A percentile compares a stretch with the other conserved stretches of the same genome.
phyloP scores from a whole-genome alignment of 2,113 vertebrate genomes.

The Rhineura floridana region DNA sequence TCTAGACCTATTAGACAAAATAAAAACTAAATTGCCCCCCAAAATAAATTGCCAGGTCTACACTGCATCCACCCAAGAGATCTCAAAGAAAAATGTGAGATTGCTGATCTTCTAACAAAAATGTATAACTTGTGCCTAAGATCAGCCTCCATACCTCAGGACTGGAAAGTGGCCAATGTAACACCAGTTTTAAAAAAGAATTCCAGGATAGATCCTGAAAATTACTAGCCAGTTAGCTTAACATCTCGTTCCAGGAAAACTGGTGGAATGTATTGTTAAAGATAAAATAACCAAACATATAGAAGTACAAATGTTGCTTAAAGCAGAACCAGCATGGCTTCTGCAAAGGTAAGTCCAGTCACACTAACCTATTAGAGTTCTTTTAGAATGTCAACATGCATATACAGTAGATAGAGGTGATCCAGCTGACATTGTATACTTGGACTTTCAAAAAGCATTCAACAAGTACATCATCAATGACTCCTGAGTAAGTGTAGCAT shows the following conservation, averaged over 20 bases:
- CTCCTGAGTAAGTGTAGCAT: too few relatives aligned
- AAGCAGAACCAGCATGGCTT: not conserved
- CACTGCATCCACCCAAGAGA: not conserved
- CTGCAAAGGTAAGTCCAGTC: not conserved
- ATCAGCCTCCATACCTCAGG: too few relatives aligned
- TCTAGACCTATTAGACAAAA: too few relatives aligned
- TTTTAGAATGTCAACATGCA: not conserved
- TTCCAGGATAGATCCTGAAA: not conserved
- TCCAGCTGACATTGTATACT: too few relatives aligned
- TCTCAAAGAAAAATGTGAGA: not conserved
- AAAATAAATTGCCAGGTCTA: not conserved
- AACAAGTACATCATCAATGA: too few relatives aligned
- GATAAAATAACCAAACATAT: not conserved
- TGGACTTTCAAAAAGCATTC: too few relatives aligned
- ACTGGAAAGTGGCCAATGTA: too few relatives aligned
- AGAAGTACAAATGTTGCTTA: not conserved
- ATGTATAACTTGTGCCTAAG: too few relatives aligned
- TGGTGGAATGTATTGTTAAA: not conserved
- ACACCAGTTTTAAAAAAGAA: not conserved
- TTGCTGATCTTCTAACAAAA: not conserved
- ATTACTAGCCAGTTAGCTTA: not conserved
- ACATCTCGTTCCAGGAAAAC: too few relatives aligned
- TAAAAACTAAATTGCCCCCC: too few relatives aligned
- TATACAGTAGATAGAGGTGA: not conserved
- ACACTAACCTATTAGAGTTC: too few relatives aligned